These are phyloP conservation scores for Laspeyria flexula DNA, from an alignment of 2,888 invertebrate genomes.

Conservation along the genomic window DNA sequence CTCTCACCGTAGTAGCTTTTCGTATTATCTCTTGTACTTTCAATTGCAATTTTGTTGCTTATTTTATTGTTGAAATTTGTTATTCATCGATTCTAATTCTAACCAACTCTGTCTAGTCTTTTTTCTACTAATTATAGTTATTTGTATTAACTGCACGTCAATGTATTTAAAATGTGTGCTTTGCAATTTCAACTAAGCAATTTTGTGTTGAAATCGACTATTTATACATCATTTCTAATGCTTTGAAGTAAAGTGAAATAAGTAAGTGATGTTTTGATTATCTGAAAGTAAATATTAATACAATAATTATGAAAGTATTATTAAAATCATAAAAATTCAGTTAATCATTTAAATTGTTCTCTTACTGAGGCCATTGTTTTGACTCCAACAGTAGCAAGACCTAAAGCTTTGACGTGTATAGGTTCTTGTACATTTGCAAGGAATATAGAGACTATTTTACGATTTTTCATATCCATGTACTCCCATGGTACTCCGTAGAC, in stretches of 20 bases:
- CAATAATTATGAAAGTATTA: too few relatives aligned
- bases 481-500: slow-evolving; percentile 47
- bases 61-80: too few relatives aligned
- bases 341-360: not conserved
- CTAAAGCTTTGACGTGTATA: slow-evolving; percentile 43
- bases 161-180: too few relatives aligned
- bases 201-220: too few relatives aligned
- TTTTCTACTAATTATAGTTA: too few relatives aligned
- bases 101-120: too few relatives aligned
- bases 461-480: slow-evolving; percentile 41
- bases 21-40: not conserved
- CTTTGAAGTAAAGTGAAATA: not conserved
- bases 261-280: not conserved
- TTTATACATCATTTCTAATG: not conserved
- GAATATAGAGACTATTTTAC: slow-evolving; percentile 35
- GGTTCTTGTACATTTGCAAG: slow-evolving; percentile 39
- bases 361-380: slow-evolving; percentile 45
- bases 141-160: too few relatives aligned
- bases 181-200: too few relatives aligned
- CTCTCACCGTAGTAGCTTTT: too few relatives aligned
- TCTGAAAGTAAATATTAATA: not conserved
- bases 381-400: slow-evolving; percentile 44
- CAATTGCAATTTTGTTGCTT: not conserved
- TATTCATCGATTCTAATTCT: too few relatives aligned
- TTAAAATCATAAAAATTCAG: too few relatives aligned